Base-by-base conservation (phyloP, 2,797 vertebrate genomes). In the Chelon auratus region DNA sequence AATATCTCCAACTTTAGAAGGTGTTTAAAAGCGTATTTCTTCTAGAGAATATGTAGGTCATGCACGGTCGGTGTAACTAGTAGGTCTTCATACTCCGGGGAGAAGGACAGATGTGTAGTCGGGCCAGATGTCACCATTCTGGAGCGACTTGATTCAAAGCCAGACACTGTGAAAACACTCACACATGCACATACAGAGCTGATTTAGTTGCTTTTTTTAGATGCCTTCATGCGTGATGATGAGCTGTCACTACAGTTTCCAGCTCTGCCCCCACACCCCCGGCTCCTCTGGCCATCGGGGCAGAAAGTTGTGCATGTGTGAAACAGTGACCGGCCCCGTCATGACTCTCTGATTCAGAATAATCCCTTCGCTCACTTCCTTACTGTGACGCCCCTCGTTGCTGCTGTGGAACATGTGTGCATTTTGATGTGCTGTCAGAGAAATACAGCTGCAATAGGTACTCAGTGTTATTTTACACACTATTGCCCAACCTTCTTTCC, bases 401-500 rank as follows among this genome's bases (percentile, higher is more conserved):
- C 62, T 45, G 2, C 37, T 42, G 64, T 40, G 33, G 33, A 70
- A 70, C 33, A 43, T 69, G 12, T 37, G 47, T 69, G 12, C 50
- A 20, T 62, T 64, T n/a, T 62, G 59, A 48, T 61, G 50, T 54
- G 30, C 30, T 58, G 9, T 78, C 17, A 62, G 20, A 45, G 68
- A 75, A 63, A 67, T 53, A 47, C 65, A 72, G 67, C 79, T 78
- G 89, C 63, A 80, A 74, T 50, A 48, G 65, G 22, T 14, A 26
- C 55, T 33, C 43, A 9, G 56, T 77, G 79, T 54, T 68, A 56
- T 81, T 86, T 85, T 81, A 87, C 85, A 86, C 77, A 53, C 75
- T 57, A 48, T 92, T 91, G 65, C 57, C 53, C 86, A 90, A 91
- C 71, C 84, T 81, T 83, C 50, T 77, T 47, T 85, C 60, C 59